Evolutionary conservation across 2,113 vertebrate species (phyloP), one percentile per base, ranked within the genome.

Genomic region (Clarias batrachus): DNA sequence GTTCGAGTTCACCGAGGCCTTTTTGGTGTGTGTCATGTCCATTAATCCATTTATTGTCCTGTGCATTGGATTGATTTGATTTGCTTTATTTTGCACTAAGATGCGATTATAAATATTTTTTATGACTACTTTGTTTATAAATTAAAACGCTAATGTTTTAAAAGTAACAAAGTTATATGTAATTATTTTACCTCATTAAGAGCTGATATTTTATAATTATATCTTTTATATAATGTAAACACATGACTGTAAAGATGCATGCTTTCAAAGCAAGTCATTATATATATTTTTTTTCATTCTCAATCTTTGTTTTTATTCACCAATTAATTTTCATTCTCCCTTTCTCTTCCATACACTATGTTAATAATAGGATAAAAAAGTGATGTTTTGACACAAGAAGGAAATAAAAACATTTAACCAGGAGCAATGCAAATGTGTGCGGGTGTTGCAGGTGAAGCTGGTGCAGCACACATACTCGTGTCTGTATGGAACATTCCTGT

Each of bases 381-480:
- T 21, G 2, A 25, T 52, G 66, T 74, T 48, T 4, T 25, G 71
- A 73, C 4, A 3, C 9, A 48, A 74, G 37, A 19, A 9, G 1
- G 33, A 10, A 17, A 37, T 37, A 30, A 33, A 16, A 12, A 33
- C 14, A 21, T 19, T 1, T 11, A 41, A 73, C 70, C 70, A 73
- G 37, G 37, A 73, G 8, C 9, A 71, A 81, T 57, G 7, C 0
- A 19, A 5, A n/a, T 25, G 65, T 57, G 16, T 59, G 12, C 33
- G 7, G 63, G 57, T 37, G 17, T 27, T 66, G 57, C 92, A 99
- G 98, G 98, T 99, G 88, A 99, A 99, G 94, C 90, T 99, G 94
- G 98, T 98, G 81, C 98, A 99, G 93, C 98, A 99, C 92, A 99
- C 97, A 0, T 99, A 99, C 88, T 99, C 98, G 8, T 99, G 98